Percentiles rank a stretch among this genome's conserved stretches.
These are phyloP conservation scores for Onchidella celtica DNA, from an alignment of 2,888 invertebrate genomes.

Conservation along the genomic window DNA sequence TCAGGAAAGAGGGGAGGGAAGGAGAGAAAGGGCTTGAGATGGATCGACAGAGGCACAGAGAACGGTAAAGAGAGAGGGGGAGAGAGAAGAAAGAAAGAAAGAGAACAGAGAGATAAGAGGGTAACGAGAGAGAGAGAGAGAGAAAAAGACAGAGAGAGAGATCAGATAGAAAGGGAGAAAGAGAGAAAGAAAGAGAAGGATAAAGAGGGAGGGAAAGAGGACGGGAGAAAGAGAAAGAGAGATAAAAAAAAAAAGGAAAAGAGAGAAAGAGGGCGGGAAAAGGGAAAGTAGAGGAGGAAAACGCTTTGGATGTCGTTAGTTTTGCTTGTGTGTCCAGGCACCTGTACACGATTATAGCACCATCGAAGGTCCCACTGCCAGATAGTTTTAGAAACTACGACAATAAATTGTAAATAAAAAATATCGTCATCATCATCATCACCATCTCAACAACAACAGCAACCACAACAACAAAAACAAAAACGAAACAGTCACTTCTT, in stretches of 20 bases:
- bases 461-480: too few species aligned
- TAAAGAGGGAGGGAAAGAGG: neutral
- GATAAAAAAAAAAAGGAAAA: neutral
- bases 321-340: too few species aligned
- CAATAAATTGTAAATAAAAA: too few species aligned
- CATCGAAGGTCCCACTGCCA: too few species aligned
- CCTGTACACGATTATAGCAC: too few species aligned
- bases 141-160: neutral
- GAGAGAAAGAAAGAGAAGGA: constrained; percentile 4
- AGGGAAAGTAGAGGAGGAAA: neutral
- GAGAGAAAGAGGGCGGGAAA: neutral
- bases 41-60: neutral
- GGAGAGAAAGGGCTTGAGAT: neutral
- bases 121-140: neutral
- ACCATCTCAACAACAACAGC: too few species aligned
- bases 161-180: neutral
- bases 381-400: too few species aligned
- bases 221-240: neutral
- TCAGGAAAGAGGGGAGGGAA: neutral
- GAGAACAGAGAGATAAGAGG: neutral
- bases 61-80: neutral
- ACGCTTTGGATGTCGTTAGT: too few species aligned
- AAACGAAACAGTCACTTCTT: too few species aligned
- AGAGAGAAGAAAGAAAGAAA: neutral
- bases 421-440: too few species aligned